phyloP scores from a whole-genome alignment of 2,888 invertebrate genomes.

The Crocallis elinguaria region DNA sequence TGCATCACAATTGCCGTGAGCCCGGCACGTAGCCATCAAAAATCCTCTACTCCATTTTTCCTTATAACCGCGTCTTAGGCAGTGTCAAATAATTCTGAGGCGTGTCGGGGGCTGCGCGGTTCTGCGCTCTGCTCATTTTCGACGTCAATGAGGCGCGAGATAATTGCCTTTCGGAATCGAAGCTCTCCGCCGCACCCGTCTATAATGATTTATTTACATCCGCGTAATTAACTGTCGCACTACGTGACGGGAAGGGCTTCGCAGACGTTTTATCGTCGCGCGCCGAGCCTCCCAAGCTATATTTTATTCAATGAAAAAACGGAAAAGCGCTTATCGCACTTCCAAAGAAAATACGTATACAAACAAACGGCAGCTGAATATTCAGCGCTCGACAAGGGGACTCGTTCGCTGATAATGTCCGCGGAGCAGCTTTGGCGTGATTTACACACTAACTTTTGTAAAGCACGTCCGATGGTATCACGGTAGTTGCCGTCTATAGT shows the following conservation, averaged over 20 bases:
- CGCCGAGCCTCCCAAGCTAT: conserved; percentile 67
- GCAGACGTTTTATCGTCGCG: conserved; percentile 76
- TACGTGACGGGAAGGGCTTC: conserved; percentile 82
- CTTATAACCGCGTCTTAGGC: conserved; percentile 70
- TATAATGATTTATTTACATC: conserved; percentile 84
- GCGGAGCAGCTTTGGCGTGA: conserved; percentile 66
- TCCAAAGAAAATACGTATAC: conserved; percentile 76
- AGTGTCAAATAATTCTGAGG: conserved; percentile 72
- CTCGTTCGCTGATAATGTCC: conserved; percentile 74
- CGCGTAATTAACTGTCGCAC: conserved; percentile 84
- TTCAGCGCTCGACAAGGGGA: conserved; percentile 71
- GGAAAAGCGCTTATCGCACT: conserved; percentile 75
- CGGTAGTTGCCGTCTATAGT: conserved; percentile 40
- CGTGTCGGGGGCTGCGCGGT: conserved; percentile 54
- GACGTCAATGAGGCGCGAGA: conserved; percentile 81
- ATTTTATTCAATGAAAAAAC: conserved; percentile 77
- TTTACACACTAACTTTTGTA: conserved; percentile 69
- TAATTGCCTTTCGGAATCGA: conserved; percentile 82
- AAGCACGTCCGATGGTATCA: conserved; percentile 56
- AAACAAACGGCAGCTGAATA: conserved; percentile 80
- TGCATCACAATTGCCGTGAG: conserved; percentile 73
- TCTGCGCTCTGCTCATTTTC: conserved; percentile 72
- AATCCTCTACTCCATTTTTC: conserved; percentile 72
- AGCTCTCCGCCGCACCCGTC: conserved; percentile 75
- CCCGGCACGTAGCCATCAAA: conserved; percentile 69